These are phyloP conservation scores for Halcyon senegalensis DNA, from an alignment of 2,113 vertebrate genomes.

Conservation along the genomic window DNA sequence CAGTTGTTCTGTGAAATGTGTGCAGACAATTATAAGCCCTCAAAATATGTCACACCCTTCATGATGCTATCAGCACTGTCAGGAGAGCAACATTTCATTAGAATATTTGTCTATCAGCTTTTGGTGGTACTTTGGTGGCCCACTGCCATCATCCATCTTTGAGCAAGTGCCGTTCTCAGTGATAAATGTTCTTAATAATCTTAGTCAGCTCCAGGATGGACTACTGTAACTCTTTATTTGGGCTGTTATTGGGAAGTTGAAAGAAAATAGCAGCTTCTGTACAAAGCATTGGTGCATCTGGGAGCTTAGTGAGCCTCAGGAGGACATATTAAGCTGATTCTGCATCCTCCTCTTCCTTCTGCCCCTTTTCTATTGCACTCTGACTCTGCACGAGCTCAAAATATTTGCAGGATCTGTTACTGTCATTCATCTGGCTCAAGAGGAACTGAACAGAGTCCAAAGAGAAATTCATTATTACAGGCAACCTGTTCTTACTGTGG, in stretches of 20 bases:
- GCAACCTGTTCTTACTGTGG: background rate
- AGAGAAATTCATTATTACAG: background rate
- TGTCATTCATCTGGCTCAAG: background rate
- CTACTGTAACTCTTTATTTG: background rate
- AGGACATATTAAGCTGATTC: background rate
- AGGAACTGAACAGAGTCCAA: background rate
- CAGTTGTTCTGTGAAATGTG: slow-evolving; percentile 37
- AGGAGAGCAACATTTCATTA: slow-evolving; percentile 45
- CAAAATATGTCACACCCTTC: slow-evolving; percentile 48
- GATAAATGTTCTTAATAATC: background rate
- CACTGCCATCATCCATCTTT: slow-evolving; percentile 24
- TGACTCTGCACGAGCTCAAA: background rate
- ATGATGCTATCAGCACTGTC: slow-evolving; percentile 47
- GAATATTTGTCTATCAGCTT: slow-evolving; percentile 63
- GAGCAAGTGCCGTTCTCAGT: background rate
- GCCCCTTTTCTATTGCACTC: background rate
- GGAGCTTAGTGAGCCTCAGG: background rate
- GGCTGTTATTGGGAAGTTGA: background rate
- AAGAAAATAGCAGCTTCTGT: background rate
- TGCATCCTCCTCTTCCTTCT: background rate
- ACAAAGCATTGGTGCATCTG: background rate
- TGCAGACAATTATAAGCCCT: slow-evolving; percentile 57
- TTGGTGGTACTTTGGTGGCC: slow-evolving; percentile 32
- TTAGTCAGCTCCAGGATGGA: background rate
- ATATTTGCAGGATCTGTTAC: background rate